Evolutionary conservation across 2,113 vertebrate genomes (phyloP), one percentile per base, ranked within the genome.

Genomic region (Cyprinodon tularosa): DNA sequence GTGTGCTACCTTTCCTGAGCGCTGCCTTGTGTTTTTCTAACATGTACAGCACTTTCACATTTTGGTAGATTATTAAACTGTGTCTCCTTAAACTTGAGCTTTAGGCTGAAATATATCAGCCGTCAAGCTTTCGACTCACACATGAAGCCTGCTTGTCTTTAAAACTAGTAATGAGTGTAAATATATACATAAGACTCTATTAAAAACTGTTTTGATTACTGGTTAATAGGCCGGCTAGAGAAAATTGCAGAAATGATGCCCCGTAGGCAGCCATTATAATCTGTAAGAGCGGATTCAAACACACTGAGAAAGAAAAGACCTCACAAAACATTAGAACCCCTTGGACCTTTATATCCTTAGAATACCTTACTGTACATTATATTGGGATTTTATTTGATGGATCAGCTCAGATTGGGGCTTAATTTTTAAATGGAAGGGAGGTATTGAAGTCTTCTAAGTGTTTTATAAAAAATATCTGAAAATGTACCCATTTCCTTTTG

Each of bases 1-100:
- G 85, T 77, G 76, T 74, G 78, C 85, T 74, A 73, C 77, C 82
- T 86, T 86, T 85, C 85, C 89, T 82, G 66, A 89, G 84, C 69
- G 86, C 81, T 77, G 76, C 50, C 4, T 76, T 81, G 80, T 57
- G 76, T 76, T 79, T 44, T 77, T 80, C 67, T 66, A 44, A 12
- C 40, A 1, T 13, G 44, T 81, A 40, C 15, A 40, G 40, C 78
- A 59, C 86, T 81, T 87, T 69, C 78, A 86, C 68, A 70, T 76
- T 39, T 72, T 44, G 13, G 13, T 22, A 29, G 22, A 78, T 47
- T 72, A 50, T 20, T 3, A 69, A 37, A 29, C 53, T 71, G 62
- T 64, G 22, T 82, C 60, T 80, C 65, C 14, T 20, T 64, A 78
- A 57, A 61, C 53, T 78, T 80, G 29, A 72, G 68, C 77, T 83